Conservation (phyloP, 2,888 invertebrate species). For the Nephrotoma guestfalica region DNA sequence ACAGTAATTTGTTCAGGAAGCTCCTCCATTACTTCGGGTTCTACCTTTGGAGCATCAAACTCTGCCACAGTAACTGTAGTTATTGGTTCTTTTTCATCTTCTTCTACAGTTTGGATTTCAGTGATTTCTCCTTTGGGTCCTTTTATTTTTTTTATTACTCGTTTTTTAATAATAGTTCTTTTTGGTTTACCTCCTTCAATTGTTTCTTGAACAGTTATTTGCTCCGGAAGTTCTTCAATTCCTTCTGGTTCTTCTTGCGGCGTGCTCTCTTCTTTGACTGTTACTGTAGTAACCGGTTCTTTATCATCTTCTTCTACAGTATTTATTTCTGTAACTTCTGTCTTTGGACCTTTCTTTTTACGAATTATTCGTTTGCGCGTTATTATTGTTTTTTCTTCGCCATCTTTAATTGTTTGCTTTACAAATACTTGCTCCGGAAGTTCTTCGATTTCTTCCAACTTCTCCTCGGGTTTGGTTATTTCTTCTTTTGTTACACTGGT, state of each 20-base stretch:
- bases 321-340: conserved; percentile 28
- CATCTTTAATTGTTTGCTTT: conserved; percentile 10
- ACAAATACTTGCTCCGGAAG: conserved; percentile 24
- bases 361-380: conserved; percentile 23
- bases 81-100: conserved; percentile 32
- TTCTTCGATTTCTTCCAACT: conserved; percentile 18
- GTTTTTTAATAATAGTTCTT: conserved; percentile 29
- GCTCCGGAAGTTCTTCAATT: conserved; percentile 15
- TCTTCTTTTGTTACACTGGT: conserved; percentile 16
- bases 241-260: conserved; percentile 17
- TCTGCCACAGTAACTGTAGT: conserved; percentile 21
- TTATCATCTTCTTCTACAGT: conserved; percentile 28
- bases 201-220: conserved; percentile 26
- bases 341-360: conserved; percentile 24
- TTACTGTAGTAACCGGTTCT: conserved; percentile 23
- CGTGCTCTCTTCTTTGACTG: conserved; percentile 20
- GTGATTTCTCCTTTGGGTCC: conserved; percentile 30
- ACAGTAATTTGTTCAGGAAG: conserved; percentile 23
- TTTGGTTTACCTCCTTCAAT: conserved; percentile 29
- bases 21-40: conserved; percentile 14
- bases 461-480: background rate
- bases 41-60: conserved; percentile 16
- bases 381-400: conserved; percentile 19
- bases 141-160: conserved; percentile 33
- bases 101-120: conserved; percentile 29